A percentile compares a stretch with the other conserved stretches of the same genome.
These are phyloP conservation scores for Catotricha subobsoleta DNA, from an alignment of 2,888 invertebrate species.

Conservation along the genomic window DNA sequence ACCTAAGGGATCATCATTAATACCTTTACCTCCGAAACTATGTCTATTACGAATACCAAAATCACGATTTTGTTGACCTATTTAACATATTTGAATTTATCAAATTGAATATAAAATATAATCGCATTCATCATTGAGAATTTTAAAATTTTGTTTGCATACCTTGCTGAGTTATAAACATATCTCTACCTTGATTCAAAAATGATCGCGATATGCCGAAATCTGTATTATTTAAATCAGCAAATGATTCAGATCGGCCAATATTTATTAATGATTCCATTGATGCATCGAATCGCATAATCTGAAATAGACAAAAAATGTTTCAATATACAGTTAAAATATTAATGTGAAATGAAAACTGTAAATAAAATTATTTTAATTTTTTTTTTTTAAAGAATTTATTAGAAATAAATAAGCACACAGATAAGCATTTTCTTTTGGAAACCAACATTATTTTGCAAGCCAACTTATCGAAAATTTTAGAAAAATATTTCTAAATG, in stretches of 20 bases:
- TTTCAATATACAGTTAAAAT: too few species aligned
- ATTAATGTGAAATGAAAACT: too few species aligned
- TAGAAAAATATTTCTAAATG: too few species aligned
- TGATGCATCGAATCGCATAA: conserved; percentile 64
- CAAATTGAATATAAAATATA: not conserved
- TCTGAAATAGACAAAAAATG: conserved; percentile 35
- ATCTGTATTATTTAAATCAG: conserved; percentile 56
- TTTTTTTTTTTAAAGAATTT: too few species aligned
- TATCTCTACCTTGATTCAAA: conserved; percentile 7
- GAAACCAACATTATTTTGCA: too few species aligned
- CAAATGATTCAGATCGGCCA: conserved; percentile 67
- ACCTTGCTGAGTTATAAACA: conserved; percentile 8
- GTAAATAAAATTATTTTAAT: too few species aligned
- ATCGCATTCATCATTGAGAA: not conserved
- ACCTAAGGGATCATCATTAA: conserved; percentile 32
- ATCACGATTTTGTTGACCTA: conserved; percentile 19
- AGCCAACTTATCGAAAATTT: too few species aligned
- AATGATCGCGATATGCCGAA: conserved; percentile 13
- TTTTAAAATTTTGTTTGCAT: conserved; percentile 2
- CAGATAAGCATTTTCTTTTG: too few species aligned
- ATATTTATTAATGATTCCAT: conserved; percentile 58
- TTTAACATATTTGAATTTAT: not conserved
- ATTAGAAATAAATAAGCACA: too few species aligned
- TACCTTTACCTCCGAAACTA: conserved; percentile 40
- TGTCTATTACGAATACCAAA: conserved; percentile 30